Evolutionary conservation across 92 coral and sea anemone genomes (phyloP), one percentile per base, ranked within the genome.

Genomic region (Scolanthus callimorphus): DNA sequence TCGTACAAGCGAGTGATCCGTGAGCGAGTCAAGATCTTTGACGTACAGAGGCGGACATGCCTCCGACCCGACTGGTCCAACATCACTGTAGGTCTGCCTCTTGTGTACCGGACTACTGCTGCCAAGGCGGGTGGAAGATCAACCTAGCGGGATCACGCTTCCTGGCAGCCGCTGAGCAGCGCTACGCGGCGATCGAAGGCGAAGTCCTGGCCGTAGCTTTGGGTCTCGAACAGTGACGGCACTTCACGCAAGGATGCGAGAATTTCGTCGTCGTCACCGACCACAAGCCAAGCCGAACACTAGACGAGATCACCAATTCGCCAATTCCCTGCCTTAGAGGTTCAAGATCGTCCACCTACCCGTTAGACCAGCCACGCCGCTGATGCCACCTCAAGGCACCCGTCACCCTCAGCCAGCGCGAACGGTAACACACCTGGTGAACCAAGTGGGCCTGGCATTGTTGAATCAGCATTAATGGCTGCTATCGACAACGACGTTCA

Each of bases 321-420:
- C 31, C 67, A 6, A 44, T 68, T 41, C 44, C 68, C 76, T 63
- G 70, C 12, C 77, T 70, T n/a, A n/a, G n/a, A n/a, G n/a, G n/a
- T n/a, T n/a, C n/a, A n/a, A n/a, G n/a, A n/a, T n/a, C n/a, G n/a
- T 21, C n/a, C n/a, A n/a, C n/a, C n/a, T n/a, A n/a, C 86, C 81
- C 13, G 82, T 71, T 55, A 65, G 29, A 45, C 56, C 51, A 79
- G 65, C 76, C 51, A 24, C 21, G 70, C 86, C 22, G 77, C 86
- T 27, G 86, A 80, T 17, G 76, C 81, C n/a, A 41, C 80, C 11
- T 74, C 82, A 11, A 53, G 77, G 50, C 67, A 80, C 76, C 77
- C 82, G 11, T 81, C 78, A 12, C 72, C 73, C 20, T 74, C 88
- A 12, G 64, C 63, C 49, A 37, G 69, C 38, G 76, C 20, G 39